phyloP scores from a whole-genome alignment of 2,888 invertebrate species.

The Lithophane ornitopus region DNA sequence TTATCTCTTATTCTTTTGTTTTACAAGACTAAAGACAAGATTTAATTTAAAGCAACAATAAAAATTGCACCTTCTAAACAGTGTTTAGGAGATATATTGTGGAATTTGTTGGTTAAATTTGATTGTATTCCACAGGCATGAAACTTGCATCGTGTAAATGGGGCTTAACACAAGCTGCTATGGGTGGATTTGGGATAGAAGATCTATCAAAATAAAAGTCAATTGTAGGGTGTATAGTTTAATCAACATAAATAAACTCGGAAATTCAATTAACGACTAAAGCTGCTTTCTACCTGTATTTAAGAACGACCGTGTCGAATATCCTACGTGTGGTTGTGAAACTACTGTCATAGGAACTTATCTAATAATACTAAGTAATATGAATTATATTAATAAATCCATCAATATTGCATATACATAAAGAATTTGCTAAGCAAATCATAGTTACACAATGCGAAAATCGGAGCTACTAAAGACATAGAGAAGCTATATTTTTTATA shows the following conservation, averaged over 20 bases:
- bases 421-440: slow-evolving; percentile 29
- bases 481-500: neutral
- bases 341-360: slow-evolving; percentile 35
- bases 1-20: too few relatives aligned
- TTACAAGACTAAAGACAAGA: neutral
- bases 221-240: slow-evolving; percentile 61
- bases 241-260: slow-evolving; percentile 65
- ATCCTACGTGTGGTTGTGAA: slow-evolving; percentile 51
- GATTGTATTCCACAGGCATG: neutral
- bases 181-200: neutral
- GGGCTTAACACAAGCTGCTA: neutral
- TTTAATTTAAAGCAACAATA: neutral
- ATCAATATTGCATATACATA: neutral
- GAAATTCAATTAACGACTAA: slow-evolving; percentile 57
- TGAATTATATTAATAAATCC: neutral
- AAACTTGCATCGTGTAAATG: neutral
- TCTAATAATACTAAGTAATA: slow-evolving; percentile 3
- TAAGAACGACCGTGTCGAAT: slow-evolving; percentile 45
- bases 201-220: slow-evolving; percentile 20
- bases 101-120: neutral
- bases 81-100: neutral
- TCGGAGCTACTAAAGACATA: slow-evolving; percentile 15
- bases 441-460: slow-evolving; percentile 15
- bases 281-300: slow-evolving; percentile 54
- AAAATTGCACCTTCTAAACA: neutral